Conservation (phyloP, 2,797 vertebrate genomes). For the Thripadectes ignobilis region DNA sequence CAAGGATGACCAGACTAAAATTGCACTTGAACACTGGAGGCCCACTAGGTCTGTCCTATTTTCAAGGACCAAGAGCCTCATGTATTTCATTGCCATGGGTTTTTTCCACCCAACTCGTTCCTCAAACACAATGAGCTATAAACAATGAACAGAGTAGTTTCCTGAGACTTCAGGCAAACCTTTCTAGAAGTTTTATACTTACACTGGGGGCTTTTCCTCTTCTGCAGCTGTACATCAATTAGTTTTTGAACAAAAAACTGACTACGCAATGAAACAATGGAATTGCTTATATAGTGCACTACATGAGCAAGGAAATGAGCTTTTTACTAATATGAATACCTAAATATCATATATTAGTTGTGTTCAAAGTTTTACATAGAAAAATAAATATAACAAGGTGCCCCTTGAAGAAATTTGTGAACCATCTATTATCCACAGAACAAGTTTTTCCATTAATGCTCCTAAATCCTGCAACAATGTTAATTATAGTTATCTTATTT, state of each 20-base stretch:
- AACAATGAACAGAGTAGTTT: neutral
- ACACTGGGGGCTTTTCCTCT: neutral
- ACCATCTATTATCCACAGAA: neutral
- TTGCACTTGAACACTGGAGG: neutral
- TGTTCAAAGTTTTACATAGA: neutral
- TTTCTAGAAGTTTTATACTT: neutral
- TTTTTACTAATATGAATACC: neutral
- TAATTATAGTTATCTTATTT: neutral
- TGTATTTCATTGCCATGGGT: neutral
- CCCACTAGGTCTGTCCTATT: neutral
- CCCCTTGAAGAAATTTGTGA: neutral
- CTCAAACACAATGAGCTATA: neutral
- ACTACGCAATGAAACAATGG: neutral
- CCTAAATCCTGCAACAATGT: neutral
- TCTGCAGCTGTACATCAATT: neutral
- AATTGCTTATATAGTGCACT: neutral
- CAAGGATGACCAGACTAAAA: neutral
- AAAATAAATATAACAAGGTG: neutral
- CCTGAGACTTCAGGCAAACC: neutral
- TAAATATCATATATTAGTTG: neutral
- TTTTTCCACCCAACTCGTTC: neutral
- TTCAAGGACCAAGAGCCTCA: neutral
- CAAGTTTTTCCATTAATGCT: neutral
- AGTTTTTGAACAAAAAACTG: neutral
- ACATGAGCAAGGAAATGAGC: neutral